phyloP scores from a whole-genome alignment of 2,888 invertebrate species.

The Lumbricus terrestris region DNA sequence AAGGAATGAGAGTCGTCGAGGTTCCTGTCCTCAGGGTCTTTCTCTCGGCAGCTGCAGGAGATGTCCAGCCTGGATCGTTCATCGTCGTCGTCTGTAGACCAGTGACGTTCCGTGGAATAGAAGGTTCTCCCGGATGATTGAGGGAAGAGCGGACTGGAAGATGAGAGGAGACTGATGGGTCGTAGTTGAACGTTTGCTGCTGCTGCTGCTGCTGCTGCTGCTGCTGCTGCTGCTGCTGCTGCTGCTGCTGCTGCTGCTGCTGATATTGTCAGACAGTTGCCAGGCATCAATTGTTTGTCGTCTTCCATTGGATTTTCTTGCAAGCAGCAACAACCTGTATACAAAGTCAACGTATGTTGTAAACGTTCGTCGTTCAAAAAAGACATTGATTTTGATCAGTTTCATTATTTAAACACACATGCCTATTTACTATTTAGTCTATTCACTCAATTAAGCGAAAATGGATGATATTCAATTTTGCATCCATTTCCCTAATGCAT shows the following conservation, averaged over 20 bases:
- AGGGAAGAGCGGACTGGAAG: neutral
- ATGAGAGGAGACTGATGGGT: neutral
- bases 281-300: neutral
- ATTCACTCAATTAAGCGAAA: neutral
- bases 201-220: neutral
- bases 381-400: neutral
- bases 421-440: neutral
- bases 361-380: neutral
- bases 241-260: neutral
- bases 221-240: neutral
- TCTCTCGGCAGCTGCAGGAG: neutral
- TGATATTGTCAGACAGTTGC: neutral
- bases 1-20: neutral
- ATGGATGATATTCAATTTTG: neutral
- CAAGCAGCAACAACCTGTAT: neutral
- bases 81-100: neutral
- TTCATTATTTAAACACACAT: neutral
- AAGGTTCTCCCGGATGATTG: neutral
- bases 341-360: neutral
- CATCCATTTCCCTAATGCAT: neutral
- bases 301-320: neutral
- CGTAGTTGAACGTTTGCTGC: neutral
- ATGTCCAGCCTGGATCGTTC: neutral
- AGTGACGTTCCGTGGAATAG: neutral
- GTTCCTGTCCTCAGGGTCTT: neutral